These are phyloP conservation scores for Drosophila dives DNA, from an alignment of 2,888 invertebrate species.

Conservation along the genomic window DNA sequence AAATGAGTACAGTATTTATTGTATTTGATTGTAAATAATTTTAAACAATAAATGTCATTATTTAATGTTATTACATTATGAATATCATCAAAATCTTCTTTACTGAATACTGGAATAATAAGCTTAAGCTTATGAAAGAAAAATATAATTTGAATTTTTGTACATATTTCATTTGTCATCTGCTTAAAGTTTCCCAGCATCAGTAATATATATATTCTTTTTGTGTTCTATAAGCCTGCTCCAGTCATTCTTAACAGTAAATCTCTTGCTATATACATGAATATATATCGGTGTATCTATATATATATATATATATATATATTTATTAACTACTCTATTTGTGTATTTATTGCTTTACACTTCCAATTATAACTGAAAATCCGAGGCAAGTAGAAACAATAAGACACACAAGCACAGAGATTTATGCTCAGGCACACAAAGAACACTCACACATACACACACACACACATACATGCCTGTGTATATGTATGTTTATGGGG, in stretches of 20 bases:
- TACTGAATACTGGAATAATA: background rate
- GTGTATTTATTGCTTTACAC: slow-evolving; percentile 71
- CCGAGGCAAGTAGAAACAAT: slow-evolving; percentile 74
- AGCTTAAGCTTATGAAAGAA: background rate
- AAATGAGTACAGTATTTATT: too few relatives aligned
- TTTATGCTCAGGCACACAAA: slow-evolving; percentile 59
- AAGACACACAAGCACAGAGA: slow-evolving; percentile 59
- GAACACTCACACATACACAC: slow-evolving; percentile 5
- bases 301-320: slow-evolving; percentile 1
- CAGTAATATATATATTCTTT: background rate
- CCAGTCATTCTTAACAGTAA: too few relatives aligned
- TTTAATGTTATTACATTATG: background rate
- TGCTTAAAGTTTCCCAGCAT: background rate
- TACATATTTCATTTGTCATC: slow-evolving; percentile 1
- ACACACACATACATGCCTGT: background rate
- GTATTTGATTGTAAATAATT: background rate
- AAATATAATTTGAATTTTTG: background rate
- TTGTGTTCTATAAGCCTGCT: background rate
- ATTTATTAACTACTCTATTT: slow-evolving; percentile 15
- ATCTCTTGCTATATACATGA: background rate
- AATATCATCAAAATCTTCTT: background rate
- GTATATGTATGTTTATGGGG: slow-evolving; percentile 2
- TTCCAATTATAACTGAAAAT: slow-evolving; percentile 76
- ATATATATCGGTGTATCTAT: background rate
- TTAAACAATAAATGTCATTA: background rate